Percentiles rank a stretch among this genome's conserved stretches.
Evolutionary conservation across 64 coral and sea anemone genomes (phyloP).

Genomic region (Platygyra sinensis): DNA sequence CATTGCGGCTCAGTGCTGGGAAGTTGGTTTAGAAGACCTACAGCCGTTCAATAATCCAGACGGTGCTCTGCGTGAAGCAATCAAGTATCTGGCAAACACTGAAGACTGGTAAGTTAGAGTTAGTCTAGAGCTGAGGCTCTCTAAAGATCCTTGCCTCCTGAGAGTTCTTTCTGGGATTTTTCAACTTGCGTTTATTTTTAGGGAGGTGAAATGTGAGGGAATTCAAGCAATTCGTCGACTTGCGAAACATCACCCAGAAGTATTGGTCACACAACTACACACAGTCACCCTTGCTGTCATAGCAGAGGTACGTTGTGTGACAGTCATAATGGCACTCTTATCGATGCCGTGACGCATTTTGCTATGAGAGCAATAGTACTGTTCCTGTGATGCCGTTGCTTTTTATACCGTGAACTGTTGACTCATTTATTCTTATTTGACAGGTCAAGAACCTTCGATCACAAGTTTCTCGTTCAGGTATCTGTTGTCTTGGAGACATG

Average conservation of each 20-base stretch:
- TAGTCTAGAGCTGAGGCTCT: neutral
- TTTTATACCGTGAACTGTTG: too few relatives aligned
- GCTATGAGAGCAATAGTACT: neutral
- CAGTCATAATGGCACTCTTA: neutral
- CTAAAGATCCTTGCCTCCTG: too few relatives aligned
- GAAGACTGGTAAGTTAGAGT: slow-evolving; percentile 82
- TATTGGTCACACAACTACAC: slow-evolving; percentile 63
- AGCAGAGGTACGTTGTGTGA: slow-evolving; percentile 55
- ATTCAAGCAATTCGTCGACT: slow-evolving; percentile 81
- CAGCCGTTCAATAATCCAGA: slow-evolving; percentile 85
- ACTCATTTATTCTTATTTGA: neutral
- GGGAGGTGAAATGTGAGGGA: slow-evolving; percentile 80
- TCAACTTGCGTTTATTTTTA: neutral
- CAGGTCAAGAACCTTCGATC: slow-evolving; percentile 98
- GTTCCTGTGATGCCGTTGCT: too few relatives aligned
- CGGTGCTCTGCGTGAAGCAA: slow-evolving; percentile 65
- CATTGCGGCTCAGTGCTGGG: slow-evolving; percentile 77
- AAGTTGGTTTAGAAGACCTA: slow-evolving; percentile 75
- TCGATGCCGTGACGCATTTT: neutral
- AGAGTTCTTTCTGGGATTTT: too few relatives aligned
- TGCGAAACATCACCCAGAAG: slow-evolving; percentile 78
- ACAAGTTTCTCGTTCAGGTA: slow-evolving; percentile 90
- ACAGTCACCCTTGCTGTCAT: slow-evolving; percentile 68
- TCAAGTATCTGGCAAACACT: slow-evolving; percentile 76
- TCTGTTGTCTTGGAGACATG: slow-evolving; percentile 92